Evolutionary conservation across 2,113 vertebrate species (phyloP).

Genomic region (Entelurus aequoreus): DNA sequence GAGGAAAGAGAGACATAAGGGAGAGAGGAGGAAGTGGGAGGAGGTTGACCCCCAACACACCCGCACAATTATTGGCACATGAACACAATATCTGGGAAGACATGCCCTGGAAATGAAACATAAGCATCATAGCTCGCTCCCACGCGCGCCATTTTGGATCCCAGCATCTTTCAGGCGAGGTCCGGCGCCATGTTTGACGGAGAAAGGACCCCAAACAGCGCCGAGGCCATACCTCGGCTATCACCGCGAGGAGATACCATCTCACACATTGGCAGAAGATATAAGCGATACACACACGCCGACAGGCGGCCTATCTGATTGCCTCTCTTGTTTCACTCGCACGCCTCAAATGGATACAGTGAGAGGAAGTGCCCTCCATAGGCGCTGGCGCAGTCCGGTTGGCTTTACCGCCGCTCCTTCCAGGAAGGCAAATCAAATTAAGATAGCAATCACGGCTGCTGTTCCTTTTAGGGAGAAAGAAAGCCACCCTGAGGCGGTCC

Average conservation of each 20-base stretch:
- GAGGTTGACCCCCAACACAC: background rate
- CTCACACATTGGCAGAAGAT: slow-evolving; percentile 39
- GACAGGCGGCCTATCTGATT: slow-evolving; percentile 54
- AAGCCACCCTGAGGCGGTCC: slow-evolving; percentile 59
- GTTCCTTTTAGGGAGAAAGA: slow-evolving; percentile 69
- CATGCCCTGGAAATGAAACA: slow-evolving; percentile 47
- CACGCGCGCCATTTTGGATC: slow-evolving; percentile 62
- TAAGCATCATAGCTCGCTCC: slow-evolving; percentile 57
- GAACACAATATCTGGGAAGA: slow-evolving; percentile 50
- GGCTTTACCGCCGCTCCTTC: background rate
- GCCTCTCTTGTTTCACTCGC: slow-evolving; percentile 46
- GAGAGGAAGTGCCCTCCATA: slow-evolving; percentile 2
- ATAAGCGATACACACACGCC: slow-evolving; percentile 51
- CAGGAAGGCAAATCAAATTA: slow-evolving; percentile 61
- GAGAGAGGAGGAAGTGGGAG: background rate
- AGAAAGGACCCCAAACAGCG: slow-evolving; percentile 15
- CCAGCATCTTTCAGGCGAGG: slow-evolving; percentile 54
- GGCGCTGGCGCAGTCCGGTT: background rate
- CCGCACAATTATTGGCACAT: background rate
- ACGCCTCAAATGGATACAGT: slow-evolving; percentile 20
- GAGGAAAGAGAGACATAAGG: slow-evolving; percentile 7
- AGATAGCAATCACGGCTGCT: slow-evolving; percentile 65
- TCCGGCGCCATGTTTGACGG: slow-evolving; percentile 24
- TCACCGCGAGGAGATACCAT: slow-evolving; percentile 52
- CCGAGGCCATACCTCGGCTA: slow-evolving; percentile 25